A percentile compares a stretch with the other conserved stretches of the same genome.
phyloP scores from a whole-genome alignment of 92 coral and sea anemone genomes.

The Palythoa heliodiscus region DNA sequence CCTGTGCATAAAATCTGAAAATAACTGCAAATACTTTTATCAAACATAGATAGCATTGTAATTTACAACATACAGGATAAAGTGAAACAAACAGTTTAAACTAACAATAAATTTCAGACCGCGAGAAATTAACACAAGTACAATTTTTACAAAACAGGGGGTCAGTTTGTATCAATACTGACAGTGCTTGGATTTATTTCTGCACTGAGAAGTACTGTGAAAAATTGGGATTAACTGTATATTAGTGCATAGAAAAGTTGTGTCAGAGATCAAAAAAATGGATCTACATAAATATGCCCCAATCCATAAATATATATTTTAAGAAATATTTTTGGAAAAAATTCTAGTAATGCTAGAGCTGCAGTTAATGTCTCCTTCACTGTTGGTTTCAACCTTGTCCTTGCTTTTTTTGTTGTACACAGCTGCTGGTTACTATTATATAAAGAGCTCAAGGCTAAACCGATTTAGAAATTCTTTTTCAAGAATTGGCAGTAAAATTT shows the following conservation, averaged over 20 bases:
- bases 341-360: not conserved
- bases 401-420: not conserved
- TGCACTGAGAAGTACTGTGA: conserved; percentile 2
- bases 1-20: not conserved
- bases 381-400: not conserved
- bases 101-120: not conserved
- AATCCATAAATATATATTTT: not conserved
- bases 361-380: not conserved
- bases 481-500: conserved; percentile 3
- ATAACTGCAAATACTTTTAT: not conserved
- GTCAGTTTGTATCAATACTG: conserved; percentile 6
- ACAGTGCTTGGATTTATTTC: not conserved
- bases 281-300: not conserved
- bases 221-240: not conserved
- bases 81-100: not conserved
- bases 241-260: not conserved
- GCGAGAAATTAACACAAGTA: not conserved
- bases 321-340: not conserved
- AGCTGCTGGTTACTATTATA: conserved; percentile 15
- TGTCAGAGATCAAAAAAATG: not conserved
- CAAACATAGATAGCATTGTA: not conserved
- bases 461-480: conserved; percentile 12
- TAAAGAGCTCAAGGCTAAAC: conserved; percentile 14
- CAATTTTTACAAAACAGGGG: not conserved
- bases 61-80: not conserved